A percentile compares a stretch with the other conserved stretches of the same genome.
phyloP scores from a whole-genome alignment of 2,888 invertebrate species.

The Rhagonycha lutea region DNA sequence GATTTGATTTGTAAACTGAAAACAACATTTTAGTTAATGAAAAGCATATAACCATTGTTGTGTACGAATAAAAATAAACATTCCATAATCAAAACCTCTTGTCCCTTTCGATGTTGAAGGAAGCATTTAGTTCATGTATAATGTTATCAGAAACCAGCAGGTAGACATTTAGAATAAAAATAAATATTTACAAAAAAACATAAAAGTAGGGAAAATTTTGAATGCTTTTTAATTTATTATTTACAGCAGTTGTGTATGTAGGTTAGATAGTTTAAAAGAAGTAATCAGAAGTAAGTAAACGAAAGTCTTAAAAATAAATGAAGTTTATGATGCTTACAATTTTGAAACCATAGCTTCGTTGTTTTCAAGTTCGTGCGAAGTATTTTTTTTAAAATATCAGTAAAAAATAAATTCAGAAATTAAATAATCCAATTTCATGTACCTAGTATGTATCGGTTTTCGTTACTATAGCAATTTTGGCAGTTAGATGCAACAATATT shows the following conservation, averaged over 20 bases:
- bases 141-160: too few relatives aligned
- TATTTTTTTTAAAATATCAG: not conserved
- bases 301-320: not conserved
- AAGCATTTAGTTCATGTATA: too few relatives aligned
- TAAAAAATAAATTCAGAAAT: not conserved
- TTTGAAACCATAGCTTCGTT: not conserved
- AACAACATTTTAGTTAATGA: too few relatives aligned
- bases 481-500: too few relatives aligned
- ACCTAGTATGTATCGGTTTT: too few relatives aligned
- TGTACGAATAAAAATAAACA: too few relatives aligned
- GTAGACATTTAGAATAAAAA: not conserved
- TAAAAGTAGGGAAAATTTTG: not conserved
- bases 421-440: not conserved
- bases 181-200: not conserved
- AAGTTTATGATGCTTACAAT: not conserved
- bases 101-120: too few relatives aligned
- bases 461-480: too few relatives aligned
- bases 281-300: not conserved
- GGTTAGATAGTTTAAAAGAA: not conserved
- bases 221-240: not conserved
- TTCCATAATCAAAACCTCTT: too few relatives aligned
- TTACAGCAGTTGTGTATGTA: not conserved
- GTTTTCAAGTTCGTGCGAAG: not conserved
- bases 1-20: too few relatives aligned
- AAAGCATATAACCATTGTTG: too few relatives aligned